Conservation (phyloP, 2,888 invertebrate species). For the Idaea straminata region DNA sequence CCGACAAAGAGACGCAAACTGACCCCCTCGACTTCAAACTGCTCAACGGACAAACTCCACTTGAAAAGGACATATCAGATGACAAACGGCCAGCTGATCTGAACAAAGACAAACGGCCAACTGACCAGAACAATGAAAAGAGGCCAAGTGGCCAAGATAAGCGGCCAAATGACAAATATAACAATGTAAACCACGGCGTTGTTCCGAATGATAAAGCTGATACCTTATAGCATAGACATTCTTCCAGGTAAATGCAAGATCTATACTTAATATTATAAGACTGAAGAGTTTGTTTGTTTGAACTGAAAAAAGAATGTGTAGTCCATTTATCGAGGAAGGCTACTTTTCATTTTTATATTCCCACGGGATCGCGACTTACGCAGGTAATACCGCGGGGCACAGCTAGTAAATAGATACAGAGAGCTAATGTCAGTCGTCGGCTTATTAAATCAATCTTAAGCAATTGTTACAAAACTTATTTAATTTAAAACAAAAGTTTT, state of each 20-base stretch:
- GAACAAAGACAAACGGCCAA: slow-evolving; percentile 33
- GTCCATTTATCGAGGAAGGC: too few relatives aligned
- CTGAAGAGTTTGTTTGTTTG: too few relatives aligned
- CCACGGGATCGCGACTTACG: too few relatives aligned
- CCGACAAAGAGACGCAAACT: slow-evolving; percentile 67
- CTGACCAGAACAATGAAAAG: slow-evolving; percentile 35
- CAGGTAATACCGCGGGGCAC: too few relatives aligned
- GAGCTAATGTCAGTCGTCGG: too few relatives aligned
- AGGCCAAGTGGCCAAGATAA: slow-evolving; percentile 33
- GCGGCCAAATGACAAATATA: slow-evolving; percentile 31
- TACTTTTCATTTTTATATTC: too few relatives aligned
- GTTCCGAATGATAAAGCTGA: slow-evolving; percentile 49
- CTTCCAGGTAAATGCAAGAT: slow-evolving; percentile 31
- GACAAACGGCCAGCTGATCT: slow-evolving; percentile 34
- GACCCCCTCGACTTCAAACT: slow-evolving; percentile 59
- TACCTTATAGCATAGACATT: slow-evolving; percentile 69
- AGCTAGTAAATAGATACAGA: too few relatives aligned
- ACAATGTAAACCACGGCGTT: slow-evolving; percentile 36
- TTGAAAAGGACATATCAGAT: slow-evolving; percentile 16
- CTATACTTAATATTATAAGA: too few relatives aligned
- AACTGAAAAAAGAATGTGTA: too few relatives aligned
- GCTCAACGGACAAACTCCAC: slow-evolving; percentile 54
- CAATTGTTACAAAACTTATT: too few relatives aligned
- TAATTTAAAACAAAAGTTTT: too few relatives aligned
- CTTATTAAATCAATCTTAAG: too few relatives aligned